Evolutionary conservation across 2,113 vertebrate species (phyloP).

Genomic region (Ammodytes dubius): DNA sequence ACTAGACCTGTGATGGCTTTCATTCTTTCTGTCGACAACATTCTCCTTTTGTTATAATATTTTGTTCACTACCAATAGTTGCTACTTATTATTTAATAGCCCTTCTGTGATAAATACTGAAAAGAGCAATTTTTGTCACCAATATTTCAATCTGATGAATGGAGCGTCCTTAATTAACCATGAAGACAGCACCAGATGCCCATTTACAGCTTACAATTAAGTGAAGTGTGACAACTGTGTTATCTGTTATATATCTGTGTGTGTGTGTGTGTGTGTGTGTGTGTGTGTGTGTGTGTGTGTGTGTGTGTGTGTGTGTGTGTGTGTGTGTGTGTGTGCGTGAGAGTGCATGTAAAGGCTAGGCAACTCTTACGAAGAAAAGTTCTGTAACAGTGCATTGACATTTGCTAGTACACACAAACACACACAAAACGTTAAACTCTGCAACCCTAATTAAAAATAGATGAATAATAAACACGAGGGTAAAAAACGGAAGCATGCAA

Average conservation of each 20-base stretch:
- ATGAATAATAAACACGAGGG: background rate
- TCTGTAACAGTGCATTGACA: background rate
- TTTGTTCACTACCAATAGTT: background rate
- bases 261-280: no score
- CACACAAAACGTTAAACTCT: background rate
- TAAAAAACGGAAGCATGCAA: background rate
- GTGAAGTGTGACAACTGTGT: background rate
- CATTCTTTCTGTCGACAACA: no score
- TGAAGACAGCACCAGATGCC: background rate
- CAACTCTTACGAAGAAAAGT: background rate
- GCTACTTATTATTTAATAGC: background rate
- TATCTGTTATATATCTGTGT: no score
- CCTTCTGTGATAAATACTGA: background rate
- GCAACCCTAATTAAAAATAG: background rate
- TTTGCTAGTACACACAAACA: background rate
- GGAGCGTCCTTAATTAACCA: background rate
- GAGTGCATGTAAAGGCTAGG: background rate
- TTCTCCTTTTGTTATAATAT: no score
- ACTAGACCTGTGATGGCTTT: background rate
- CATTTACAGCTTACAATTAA: background rate
- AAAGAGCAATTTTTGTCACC: background rate
- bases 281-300: background rate
- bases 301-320: background rate
- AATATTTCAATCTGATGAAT: background rate
- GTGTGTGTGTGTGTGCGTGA: background rate